Evolutionary conservation across 2,888 invertebrate genomes (phyloP).

Genomic region (Escarpia spicata): DNA sequence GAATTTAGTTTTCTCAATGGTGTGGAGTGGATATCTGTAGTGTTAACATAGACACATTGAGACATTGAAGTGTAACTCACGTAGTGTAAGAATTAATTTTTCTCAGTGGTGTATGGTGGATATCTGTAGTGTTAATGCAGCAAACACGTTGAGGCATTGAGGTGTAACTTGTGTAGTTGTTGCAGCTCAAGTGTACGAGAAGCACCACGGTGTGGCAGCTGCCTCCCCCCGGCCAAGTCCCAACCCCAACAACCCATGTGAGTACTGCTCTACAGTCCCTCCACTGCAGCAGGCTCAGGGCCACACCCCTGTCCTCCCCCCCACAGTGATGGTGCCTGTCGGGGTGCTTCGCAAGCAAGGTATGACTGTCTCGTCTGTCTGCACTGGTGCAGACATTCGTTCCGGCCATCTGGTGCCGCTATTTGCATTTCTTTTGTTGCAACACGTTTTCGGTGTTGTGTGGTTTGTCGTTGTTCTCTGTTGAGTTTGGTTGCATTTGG

Average conservation of each 20-base stretch:
- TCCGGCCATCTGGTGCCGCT: neutral
- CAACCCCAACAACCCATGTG: slow-evolving; percentile 87
- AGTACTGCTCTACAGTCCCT: slow-evolving; percentile 85
- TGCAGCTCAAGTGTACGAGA: slow-evolving; percentile 35
- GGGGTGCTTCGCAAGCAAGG: slow-evolving; percentile 82
- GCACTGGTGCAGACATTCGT: neutral
- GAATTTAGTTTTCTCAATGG: no score
- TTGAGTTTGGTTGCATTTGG: neutral
- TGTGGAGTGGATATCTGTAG: no score
- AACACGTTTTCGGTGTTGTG: neutral
- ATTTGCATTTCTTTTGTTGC: neutral
- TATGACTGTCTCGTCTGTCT: slow-evolving; percentile 45
- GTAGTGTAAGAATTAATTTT: neutral
- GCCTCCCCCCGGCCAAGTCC: slow-evolving; percentile 63
- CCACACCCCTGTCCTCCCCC: slow-evolving; percentile 67
- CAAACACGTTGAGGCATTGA: no score
- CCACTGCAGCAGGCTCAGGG: slow-evolving; percentile 78
- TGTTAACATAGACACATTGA: no score
- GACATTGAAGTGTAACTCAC: neutral
- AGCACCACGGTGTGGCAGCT: slow-evolving; percentile 25
- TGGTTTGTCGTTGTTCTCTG: neutral
- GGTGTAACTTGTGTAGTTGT: neutral
- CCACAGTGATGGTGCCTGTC: slow-evolving; percentile 83
- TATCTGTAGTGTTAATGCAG: no score
- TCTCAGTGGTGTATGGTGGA: no score